These are phyloP conservation scores for Polyodon spathula DNA, from an alignment of 2,113 vertebrate genomes.

Conservation along the genomic window DNA sequence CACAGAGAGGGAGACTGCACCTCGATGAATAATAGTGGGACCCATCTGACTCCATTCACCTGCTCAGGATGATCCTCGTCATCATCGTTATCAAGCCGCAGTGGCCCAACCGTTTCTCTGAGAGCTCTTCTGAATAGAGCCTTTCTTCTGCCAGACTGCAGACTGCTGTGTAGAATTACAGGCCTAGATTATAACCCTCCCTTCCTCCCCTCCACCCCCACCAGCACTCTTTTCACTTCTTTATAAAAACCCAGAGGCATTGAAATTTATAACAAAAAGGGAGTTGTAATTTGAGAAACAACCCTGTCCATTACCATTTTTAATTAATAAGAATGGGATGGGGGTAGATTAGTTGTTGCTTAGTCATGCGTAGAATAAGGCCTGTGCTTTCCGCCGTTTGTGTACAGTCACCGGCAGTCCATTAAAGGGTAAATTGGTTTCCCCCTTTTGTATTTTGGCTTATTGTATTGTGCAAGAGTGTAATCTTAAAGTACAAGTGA, in stretches of 20 bases:
- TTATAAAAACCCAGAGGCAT: conserved; percentile 39
- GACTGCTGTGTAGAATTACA: conserved; percentile 37
- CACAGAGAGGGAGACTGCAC: conserved; percentile 32
- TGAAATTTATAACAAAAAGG: conserved; percentile 45
- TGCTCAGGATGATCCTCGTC: not conserved
- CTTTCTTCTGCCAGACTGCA: conserved; percentile 16
- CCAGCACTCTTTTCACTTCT: too few species aligned
- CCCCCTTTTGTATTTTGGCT: conserved; percentile 25
- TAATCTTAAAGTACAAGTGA: too few species aligned
- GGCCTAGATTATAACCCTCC: conserved; percentile 19
- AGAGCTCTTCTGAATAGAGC: conserved; percentile 26
- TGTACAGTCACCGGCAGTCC: conserved; percentile 36
- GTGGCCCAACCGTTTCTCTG: conserved; percentile 17
- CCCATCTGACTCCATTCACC: conserved; percentile 6
- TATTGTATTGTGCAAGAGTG: conserved; percentile 19
- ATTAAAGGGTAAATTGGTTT: conserved; percentile 12
- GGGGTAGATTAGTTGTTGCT: conserved; percentile 50
- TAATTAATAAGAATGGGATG: conserved; percentile 38
- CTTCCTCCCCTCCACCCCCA: not conserved
- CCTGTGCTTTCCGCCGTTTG: conserved; percentile 48
- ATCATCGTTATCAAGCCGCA: conserved; percentile 8
- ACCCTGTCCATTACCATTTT: conserved; percentile 43
- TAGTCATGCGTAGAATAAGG: conserved; percentile 53
- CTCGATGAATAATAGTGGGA: conserved; percentile 42
- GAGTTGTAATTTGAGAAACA: conserved; percentile 49